Evolutionary conservation across 1,140 invertebrate species (phyloP).

Genomic region (Trissolcus basalis): DNA sequence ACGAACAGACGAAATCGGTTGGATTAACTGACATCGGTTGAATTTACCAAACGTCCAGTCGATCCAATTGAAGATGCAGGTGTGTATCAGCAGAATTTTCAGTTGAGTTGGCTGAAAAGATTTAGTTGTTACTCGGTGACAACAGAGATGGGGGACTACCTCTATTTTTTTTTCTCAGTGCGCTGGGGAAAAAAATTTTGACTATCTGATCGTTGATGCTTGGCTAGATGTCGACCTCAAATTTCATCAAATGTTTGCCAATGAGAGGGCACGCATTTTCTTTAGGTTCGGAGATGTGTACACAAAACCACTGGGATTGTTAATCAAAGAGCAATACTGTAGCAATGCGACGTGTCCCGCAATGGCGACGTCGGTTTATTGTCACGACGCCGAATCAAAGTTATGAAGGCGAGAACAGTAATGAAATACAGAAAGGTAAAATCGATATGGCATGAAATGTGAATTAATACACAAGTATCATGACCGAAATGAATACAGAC

Average conservation of each 20-base stretch:
- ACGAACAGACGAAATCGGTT: no score
- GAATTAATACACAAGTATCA: conserved; percentile 18
- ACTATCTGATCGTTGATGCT: conserved; percentile 19
- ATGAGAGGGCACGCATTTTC: conserved; percentile 9
- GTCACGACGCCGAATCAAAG: conserved; percentile 15
- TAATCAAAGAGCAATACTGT: conserved; percentile 19
- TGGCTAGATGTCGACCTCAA: conserved; percentile 34
- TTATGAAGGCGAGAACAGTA: conserved; percentile 21
- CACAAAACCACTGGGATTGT: conserved; percentile 12
- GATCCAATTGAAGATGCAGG: no score
- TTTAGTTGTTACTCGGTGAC: no score
- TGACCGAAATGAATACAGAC: no score
- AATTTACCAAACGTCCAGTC: no score
- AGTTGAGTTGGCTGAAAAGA: no score
- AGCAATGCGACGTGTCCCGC: conserved; percentile 8
- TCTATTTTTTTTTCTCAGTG: no score
- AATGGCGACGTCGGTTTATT: conserved; percentile 27
- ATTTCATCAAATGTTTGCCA: conserved; percentile 21
- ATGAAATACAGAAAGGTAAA: conserved; percentile 38
- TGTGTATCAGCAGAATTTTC: no score
- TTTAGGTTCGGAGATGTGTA: conserved; percentile 2
- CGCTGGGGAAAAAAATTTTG: conserved; percentile 17
- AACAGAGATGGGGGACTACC: no score
- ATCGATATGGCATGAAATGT: conserved; percentile 17
- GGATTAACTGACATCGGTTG: no score